Conservation (phyloP, 2,888 invertebrate genomes). For the Ochropacha duplaris region DNA sequence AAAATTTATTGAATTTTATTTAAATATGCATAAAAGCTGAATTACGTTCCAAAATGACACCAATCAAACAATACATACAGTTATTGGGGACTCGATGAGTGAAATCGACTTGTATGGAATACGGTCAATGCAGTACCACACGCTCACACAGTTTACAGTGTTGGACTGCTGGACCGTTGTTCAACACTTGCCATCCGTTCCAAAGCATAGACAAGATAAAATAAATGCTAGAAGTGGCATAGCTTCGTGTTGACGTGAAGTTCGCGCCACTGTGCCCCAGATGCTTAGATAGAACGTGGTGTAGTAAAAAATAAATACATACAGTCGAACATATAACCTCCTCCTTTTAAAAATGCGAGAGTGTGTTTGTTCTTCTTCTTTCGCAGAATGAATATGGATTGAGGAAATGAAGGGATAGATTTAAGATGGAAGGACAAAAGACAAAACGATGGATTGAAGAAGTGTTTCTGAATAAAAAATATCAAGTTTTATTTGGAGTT, state of each 20-base stretch:
- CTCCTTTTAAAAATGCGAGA: too few relatives aligned
- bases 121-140: background rate
- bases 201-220: background rate
- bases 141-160: background rate
- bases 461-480: too few relatives aligned
- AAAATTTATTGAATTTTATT: too few relatives aligned
- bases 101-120: background rate
- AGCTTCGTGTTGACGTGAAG: background rate
- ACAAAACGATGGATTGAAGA: too few relatives aligned
- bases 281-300: too few relatives aligned
- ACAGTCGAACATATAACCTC: too few relatives aligned
- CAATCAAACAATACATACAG: background rate
- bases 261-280: background rate
- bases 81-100: conserved; percentile 1
- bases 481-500: too few relatives aligned
- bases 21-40: background rate
- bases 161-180: conserved; percentile 2
- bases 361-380: too few relatives aligned
- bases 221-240: background rate
- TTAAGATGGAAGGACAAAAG: too few relatives aligned
- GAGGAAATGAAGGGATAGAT: too few relatives aligned
- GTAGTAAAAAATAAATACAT: background rate
- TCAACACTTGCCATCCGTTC: background rate
- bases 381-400: too few relatives aligned
- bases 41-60: background rate